Base-by-base conservation (phyloP, 2,113 vertebrate genomes). In the Phycodurus eques region DNA sequence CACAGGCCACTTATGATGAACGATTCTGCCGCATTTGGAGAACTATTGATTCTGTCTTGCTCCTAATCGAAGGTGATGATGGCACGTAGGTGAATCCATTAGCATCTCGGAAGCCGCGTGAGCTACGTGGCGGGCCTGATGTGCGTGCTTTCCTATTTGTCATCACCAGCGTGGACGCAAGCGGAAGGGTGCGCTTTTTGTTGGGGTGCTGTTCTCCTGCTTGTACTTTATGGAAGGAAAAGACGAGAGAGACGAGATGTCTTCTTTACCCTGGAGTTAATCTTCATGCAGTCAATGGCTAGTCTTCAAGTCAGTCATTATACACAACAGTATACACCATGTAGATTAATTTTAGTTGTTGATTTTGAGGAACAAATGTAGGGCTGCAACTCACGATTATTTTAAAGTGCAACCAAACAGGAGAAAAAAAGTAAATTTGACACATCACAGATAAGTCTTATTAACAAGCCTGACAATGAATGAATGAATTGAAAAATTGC, bases 51-150 rank as follows among this genome's bases (percentile, higher is more conserved):
- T 92, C 85, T 81, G 83, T 88, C 86, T 78, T 68, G 62, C 73
- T 82, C 83, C 83, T 91, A 90, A 92, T 90, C 90, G 83, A 90
- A 89, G 89, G 77, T 80, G 88, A 92, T 93, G 92, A 93, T 90
- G 88, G 88, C 79, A 83, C 64, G 56, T 81, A 89, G 89, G 90
- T 88, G 87, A 92, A 91, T 91, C 89, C 90, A 92, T 93, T 93
- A 92, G 79, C 46, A 77, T 63, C 79, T 72, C 71, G 80, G 82
- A 87, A 87, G 83, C 86, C 75, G 85, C 59, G 83, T 84, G 83
- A 82, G 78, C 79, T 84, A 87, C 68, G 68, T 66, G 85, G 84
- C 74, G 80, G 83, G 86, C 9, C 81, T 89, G 89, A 88, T 90
- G 89, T 83, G 81, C 84, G 90, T 89, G 89, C 89, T 90, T 88